Conservation (phyloP, 2,888 invertebrate species). For the Molorchus minor region DNA sequence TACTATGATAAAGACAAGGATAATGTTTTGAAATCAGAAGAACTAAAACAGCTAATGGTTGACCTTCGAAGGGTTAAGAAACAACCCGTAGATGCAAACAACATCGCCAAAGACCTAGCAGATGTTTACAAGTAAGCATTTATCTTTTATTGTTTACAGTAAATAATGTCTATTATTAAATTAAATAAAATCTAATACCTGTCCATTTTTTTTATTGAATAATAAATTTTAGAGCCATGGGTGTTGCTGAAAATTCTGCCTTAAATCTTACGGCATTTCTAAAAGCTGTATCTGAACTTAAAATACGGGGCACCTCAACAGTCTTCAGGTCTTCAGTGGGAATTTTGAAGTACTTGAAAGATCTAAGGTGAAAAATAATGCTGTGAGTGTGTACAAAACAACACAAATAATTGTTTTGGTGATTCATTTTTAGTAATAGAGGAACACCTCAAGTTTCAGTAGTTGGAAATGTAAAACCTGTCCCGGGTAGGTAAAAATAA, state of each 20-base stretch:
- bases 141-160: too few relatives aligned
- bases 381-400: background rate
- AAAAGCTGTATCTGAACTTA: conserved; percentile 71
- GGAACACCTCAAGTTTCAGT: too few relatives aligned
- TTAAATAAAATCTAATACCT: too few relatives aligned
- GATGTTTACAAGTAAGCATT: conserved; percentile 53
- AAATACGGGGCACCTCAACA: conserved; percentile 73
- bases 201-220: too few relatives aligned
- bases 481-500: too few relatives aligned
- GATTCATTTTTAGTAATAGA: too few relatives aligned
- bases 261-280: conserved; percentile 65
- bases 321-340: conserved; percentile 69
- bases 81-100: conserved; percentile 65
- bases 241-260: conserved; percentile 52
- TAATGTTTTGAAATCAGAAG: conserved; percentile 65
- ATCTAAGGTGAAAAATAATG: conserved; percentile 29
- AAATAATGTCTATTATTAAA: too few relatives aligned
- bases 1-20: conserved; percentile 69
- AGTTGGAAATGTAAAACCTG: too few relatives aligned
- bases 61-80: conserved; percentile 67
- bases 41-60: conserved; percentile 69
- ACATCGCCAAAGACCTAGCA: conserved; percentile 66
- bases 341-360: conserved; percentile 51
- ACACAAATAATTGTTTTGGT: background rate
- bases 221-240: conserved; percentile 44